Evolutionary conservation across 2,888 invertebrate genomes (phyloP).

Genomic region (Strigamia transsilvanica): DNA sequence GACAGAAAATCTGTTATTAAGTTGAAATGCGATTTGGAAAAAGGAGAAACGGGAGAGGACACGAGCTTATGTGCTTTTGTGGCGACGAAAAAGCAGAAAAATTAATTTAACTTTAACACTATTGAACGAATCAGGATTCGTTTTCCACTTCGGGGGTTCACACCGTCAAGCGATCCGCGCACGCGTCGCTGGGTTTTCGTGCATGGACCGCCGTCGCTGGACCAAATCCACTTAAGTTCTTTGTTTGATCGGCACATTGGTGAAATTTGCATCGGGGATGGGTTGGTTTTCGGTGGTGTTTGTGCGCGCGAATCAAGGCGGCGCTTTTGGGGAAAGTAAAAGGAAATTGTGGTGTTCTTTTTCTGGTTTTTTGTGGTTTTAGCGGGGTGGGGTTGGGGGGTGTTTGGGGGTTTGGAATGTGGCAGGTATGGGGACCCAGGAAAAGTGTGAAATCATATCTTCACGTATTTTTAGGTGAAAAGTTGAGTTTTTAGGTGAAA

Average conservation of each 20-base stretch:
- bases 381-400: too few species aligned
- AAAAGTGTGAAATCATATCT: too few species aligned
- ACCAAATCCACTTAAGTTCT: constrained; percentile 20
- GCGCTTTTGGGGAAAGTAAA: too few species aligned
- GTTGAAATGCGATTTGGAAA: not conserved
- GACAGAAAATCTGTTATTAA: constrained; percentile 6
- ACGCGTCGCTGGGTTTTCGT: not conserved
- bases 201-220: constrained; percentile 5
- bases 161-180: not conserved
- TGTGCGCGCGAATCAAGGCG: not conserved
- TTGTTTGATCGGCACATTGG: constrained; percentile 13
- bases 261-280: not conserved
- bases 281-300: not conserved
- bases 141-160: constrained; percentile 13
- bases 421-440: too few species aligned
- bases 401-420: too few species aligned
- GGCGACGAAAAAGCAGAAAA: not conserved
- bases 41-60: not conserved
- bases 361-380: too few species aligned
- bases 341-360: too few species aligned
- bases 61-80: not conserved
- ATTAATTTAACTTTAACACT: constrained; percentile 43
- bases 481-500: too few species aligned
- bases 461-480: too few species aligned
- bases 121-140: constrained; percentile 46